Evolutionary conservation across 2,888 invertebrate species (phyloP), one percentile per base, ranked within the genome.

Genomic region (Melolontha melolontha): DNA sequence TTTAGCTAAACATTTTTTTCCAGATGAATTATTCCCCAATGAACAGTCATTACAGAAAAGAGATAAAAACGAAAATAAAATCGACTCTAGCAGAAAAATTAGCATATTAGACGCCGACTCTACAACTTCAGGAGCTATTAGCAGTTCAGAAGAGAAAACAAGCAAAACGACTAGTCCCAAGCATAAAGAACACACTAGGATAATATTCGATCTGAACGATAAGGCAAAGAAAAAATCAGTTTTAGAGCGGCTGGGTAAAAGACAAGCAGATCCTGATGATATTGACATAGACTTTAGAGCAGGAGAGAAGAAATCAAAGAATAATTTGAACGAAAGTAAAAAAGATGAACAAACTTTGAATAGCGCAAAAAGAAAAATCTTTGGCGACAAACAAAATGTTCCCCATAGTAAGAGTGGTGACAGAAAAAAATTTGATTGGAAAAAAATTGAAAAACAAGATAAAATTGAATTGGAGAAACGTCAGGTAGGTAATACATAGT

Each of bases 201-300:
- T 76, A 68, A 74, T 75, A 12, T 79, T 79, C 71, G 74, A 76
- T 54, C 69, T 67, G 41, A 72, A 64, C 42, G 70, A 72, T 29
- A 70, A 52, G 14, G 40, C 70, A 42, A 79, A 74, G 72, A 84
- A 79, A 69, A 79, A 79, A 12, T 84, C 87, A 0, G 81, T 86
- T 14, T 81, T 85, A 69, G 85, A 86, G 55, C 81, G 87, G 34
- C 77, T 87, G 44, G 87, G 87, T 0, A 79, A 81, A 68, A 80
- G 79, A 66, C 64, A 74, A 29, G 34, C 64, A 62, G 17, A 73
- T 68, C 54, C 70, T 41, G 64, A 68, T 5, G 70, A 70, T 6
- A 68, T 69, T 5, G 50, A 51, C 8, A 11, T 62, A 4, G 64
- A 54, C 47, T 64, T 64, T 54, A 50, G 59, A 17, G 49, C 54